These are phyloP conservation scores for Pipistrellus kuhlii DNA, from an alignment of 2,797 vertebrate species.

Conservation along the genomic window DNA sequence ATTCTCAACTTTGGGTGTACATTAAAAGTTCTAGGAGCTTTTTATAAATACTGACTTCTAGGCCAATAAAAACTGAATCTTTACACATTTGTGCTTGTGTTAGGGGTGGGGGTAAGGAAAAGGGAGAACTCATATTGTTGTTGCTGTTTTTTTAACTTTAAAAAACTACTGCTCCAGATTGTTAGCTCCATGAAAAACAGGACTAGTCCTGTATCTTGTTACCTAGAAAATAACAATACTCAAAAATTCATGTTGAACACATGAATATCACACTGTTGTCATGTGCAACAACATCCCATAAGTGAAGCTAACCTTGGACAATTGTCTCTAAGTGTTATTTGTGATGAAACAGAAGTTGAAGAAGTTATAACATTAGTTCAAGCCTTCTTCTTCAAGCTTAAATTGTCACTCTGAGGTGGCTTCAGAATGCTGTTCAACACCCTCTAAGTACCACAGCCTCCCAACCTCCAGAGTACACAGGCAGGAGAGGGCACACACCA, in stretches of 20 bases:
- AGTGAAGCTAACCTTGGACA: slow-evolving; percentile 28
- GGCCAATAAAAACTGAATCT: neutral
- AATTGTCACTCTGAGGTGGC: neutral
- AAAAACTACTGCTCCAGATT: neutral
- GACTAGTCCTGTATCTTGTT: neutral
- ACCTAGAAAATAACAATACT: neutral
- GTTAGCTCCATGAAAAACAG: neutral
- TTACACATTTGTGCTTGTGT: neutral
- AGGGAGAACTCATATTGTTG: neutral
- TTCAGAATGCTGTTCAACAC: neutral
- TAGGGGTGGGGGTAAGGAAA: neutral
- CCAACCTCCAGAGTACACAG: neutral
- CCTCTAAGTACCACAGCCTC: neutral
- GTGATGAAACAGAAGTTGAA: neutral
- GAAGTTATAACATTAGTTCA: neutral
- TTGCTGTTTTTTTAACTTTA: neutral
- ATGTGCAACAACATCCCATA: neutral
- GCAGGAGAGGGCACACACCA: neutral
- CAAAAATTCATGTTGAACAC: neutral
- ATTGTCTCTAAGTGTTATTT: slow-evolving; percentile 7
- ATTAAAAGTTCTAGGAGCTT: neutral
- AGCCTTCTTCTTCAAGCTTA: neutral
- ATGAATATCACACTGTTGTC: neutral
- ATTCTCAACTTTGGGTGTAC: neutral
- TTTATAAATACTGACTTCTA: neutral